Evolutionary conservation across 2,888 invertebrate genomes (phyloP).

Genomic region (Aspidapion aeneum): DNA sequence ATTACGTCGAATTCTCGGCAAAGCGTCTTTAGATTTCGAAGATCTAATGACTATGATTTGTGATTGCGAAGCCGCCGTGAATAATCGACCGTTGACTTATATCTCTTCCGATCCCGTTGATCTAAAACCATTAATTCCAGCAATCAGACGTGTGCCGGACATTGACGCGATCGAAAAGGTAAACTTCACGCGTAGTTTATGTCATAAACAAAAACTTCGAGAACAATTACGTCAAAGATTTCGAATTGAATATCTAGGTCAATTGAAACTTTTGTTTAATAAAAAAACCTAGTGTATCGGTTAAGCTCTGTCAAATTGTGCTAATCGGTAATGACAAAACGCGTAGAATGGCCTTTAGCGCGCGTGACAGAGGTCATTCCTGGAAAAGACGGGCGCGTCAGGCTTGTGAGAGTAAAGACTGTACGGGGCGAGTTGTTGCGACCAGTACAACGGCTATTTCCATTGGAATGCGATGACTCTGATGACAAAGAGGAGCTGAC

Average conservation of each 20-base stretch:
- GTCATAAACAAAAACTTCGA: too few relatives aligned
- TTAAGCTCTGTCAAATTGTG: constrained; percentile 22
- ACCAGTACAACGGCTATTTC: too few relatives aligned
- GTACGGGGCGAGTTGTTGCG: too few relatives aligned
- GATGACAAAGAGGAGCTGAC: too few relatives aligned
- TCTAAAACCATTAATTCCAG: constrained; percentile 25
- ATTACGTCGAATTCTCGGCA: constrained; percentile 39
- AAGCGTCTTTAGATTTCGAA: constrained; percentile 31
- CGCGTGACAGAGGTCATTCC: constrained; percentile 20
- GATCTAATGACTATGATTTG: constrained; percentile 30
- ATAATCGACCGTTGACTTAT: constrained; percentile 34
- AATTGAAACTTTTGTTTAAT: constrained; percentile 13
- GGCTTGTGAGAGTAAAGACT: too few relatives aligned
- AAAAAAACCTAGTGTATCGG: constrained; percentile 6
- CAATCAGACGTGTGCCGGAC: too few relatives aligned
- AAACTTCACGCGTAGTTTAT: too few relatives aligned
- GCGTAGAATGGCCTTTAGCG: constrained; percentile 25
- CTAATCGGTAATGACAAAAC: constrained; percentile 25
- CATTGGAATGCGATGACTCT: too few relatives aligned
- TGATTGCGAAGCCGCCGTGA: constrained; percentile 38
- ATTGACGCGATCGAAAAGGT: too few relatives aligned
- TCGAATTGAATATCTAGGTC: constrained; percentile 27
- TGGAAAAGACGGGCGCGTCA: constrained; percentile 19
- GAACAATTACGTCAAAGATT: constrained; percentile 26
- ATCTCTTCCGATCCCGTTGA: constrained; percentile 21